A percentile compares a stretch with the other conserved stretches of the same genome.
Evolutionary conservation across 2,888 invertebrate species (phyloP).

Genomic region (Calephelis perditalis): DNA sequence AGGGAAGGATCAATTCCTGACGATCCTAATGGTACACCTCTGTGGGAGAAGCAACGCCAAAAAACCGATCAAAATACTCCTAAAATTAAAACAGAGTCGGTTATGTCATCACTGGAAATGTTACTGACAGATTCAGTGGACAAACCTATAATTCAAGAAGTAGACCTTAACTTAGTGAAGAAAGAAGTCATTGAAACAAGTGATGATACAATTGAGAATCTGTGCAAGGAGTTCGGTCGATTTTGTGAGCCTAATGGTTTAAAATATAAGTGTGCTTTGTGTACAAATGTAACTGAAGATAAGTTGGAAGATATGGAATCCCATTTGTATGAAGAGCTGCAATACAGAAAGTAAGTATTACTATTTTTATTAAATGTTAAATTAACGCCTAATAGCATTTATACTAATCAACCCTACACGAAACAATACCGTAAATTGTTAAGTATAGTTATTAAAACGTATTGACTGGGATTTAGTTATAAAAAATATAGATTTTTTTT

Average conservation of each 20-base stretch:
- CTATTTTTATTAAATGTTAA: neutral
- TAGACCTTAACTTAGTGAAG: constrained; percentile 59
- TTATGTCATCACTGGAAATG: constrained; percentile 23
- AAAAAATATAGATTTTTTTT: too few relatives aligned
- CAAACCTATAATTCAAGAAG: constrained; percentile 17
- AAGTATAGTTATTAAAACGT: too few relatives aligned
- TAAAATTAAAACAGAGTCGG: constrained; percentile 45
- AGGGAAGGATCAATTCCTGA: constrained; percentile 56
- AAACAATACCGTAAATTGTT: too few relatives aligned
- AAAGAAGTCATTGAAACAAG: constrained; percentile 40
- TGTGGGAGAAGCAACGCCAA: constrained; percentile 56
- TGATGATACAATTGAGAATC: constrained; percentile 39
- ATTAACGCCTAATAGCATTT: too few relatives aligned
- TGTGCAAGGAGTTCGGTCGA: constrained; percentile 49
- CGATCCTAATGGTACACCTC: constrained; percentile 47
- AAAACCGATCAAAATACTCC: constrained; percentile 33
- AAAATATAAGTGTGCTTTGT: constrained; percentile 80
- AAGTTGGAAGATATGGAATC: constrained; percentile 79
- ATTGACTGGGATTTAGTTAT: too few relatives aligned
- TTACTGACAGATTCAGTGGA: constrained; percentile 24
- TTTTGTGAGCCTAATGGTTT: constrained; percentile 73
- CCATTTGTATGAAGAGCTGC: constrained; percentile 82
- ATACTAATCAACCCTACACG: too few relatives aligned
- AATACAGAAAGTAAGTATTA: constrained; percentile 79
- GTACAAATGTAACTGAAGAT: constrained; percentile 76